These are phyloP conservation scores for Cataglyphis cursor DNA, from an alignment of 2,888 invertebrate genomes.

Conservation along the genomic window DNA sequence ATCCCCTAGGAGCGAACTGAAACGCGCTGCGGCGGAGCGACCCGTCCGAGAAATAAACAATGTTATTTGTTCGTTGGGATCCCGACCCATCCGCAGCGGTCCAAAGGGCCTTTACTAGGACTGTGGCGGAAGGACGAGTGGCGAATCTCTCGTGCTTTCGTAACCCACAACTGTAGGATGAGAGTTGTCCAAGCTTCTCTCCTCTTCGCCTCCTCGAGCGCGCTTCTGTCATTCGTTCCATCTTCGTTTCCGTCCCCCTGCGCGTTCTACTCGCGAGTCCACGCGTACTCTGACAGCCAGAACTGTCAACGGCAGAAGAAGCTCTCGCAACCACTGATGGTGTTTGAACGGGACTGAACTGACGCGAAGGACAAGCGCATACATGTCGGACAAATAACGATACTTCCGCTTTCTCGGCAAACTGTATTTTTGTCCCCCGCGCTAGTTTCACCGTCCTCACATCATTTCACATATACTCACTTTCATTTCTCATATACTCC, in stretches of 20 bases:
- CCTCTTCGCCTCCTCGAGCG: slow-evolving; percentile 30
- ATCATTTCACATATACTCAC: background rate
- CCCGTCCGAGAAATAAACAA: slow-evolving; percentile 83
- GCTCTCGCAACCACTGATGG: slow-evolving; percentile 73
- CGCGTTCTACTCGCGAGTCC: slow-evolving; percentile 60
- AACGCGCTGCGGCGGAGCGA: slow-evolving; percentile 74
- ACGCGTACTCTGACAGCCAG: slow-evolving; percentile 68
- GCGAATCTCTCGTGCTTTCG: slow-evolving; percentile 66
- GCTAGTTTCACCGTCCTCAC: background rate
- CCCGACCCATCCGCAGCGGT: slow-evolving; percentile 72
- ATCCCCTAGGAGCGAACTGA: slow-evolving; percentile 76
- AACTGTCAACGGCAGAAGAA: slow-evolving; percentile 80
- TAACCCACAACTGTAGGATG: slow-evolving; percentile 60
- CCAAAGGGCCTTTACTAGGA: slow-evolving; percentile 69
- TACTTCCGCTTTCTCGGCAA: slow-evolving; percentile 57
- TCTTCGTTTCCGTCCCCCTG: slow-evolving; percentile 19
- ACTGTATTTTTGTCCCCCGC: slow-evolving; percentile 28
- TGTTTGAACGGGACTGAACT: slow-evolving; percentile 74
- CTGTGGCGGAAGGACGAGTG: slow-evolving; percentile 68
- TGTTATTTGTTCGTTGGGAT: slow-evolving; percentile 82
- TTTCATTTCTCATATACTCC: background rate
- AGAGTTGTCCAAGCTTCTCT: slow-evolving; percentile 36
- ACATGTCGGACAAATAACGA: slow-evolving; percentile 78
- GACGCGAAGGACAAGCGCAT: slow-evolving; percentile 75
- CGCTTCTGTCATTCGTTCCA: slow-evolving; percentile 41